Evolutionary conservation across 1,140 invertebrate genomes (phyloP), one percentile per base, ranked within the genome.

Genomic region (Lasioglossum albipes): DNA sequence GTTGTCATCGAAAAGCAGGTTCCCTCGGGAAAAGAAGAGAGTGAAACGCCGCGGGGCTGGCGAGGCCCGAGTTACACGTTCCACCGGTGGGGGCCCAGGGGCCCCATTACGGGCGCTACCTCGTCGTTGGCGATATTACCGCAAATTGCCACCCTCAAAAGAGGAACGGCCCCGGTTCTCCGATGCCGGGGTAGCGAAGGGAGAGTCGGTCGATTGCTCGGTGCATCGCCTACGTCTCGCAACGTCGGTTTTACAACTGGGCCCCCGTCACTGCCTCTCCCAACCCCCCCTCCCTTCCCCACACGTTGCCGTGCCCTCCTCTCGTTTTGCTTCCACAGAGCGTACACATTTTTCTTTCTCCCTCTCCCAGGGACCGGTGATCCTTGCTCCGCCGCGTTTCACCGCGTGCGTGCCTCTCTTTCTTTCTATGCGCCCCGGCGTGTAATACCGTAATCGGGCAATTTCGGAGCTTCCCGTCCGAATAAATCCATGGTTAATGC

Each of bases 131-230:
- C 91, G 87, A 92, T 92, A 93, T 93, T 93, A 93, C 92, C 91
- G 86, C 93, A 93, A 93, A 93, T 93, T 93, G 91, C 93, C 92
- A 92, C 92, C 92, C 92, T 93, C 90, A 89, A 92, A 91, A 92
- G 89, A 90, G 89, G 89, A 89, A 90, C 89, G 86, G 87, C 87
- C 81, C 84, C 86, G 87, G 83, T 89, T 89, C 87, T 83, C 87
- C 82, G 84, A 84, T 87, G 88, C 84, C 82, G 61, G 82, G 72
- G 36, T 36, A 36, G 88, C 87, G 74, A 42, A 82, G 57, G 83
- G 57, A n/a, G n/a, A 82, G 74, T 86, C 75, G 69, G 70, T 62
- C 82, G 81, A 86, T 87, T 88, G 84, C 83, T 88, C 85, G 80
- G 85, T 88, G 86, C 82, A 88, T 85, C 85, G 74, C 77, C 84